Evolutionary conservation across 2,113 vertebrate genomes (phyloP), one percentile per base, ranked within the genome.

Genomic region (Melozone crissalis): DNA sequence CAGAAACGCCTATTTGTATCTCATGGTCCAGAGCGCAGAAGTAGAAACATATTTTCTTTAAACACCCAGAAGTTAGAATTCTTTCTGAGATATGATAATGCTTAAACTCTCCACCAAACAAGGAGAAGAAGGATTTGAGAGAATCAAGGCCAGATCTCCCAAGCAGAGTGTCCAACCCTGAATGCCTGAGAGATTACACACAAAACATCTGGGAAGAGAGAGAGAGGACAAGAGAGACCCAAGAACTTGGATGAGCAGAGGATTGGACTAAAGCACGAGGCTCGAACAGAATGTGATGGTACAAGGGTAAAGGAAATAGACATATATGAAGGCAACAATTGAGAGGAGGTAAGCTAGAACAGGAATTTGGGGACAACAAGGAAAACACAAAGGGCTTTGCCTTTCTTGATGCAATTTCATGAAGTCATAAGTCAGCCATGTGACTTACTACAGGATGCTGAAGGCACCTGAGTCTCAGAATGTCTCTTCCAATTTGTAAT

Each of bases 31-130:
- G 27, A 83, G 65, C 43, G 63, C 58, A 74, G 67, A 90, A 92
- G 55, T 30, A 80, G 47, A 94, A 92, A 94, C 31, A 65, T 19
- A 31, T 75, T 96, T 93, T 82, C 54, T 68, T 78, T 67, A 91
- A 88, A 89, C 37, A 83, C 43, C 33, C 22, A 90, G 68, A 86
- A 92, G 80, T 88, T 8, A 4, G 51, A 91, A 77, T 75, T 87
- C 58, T 79, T 85, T 91, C 74, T 83, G 77, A 54, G 90, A 52
- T 61, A 37, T 1, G 10, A 61, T 75, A 93, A 52, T 27, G 26
- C 66, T 89, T 68, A 39, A 88, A 84, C 41, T 27, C 46, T 85
- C 43, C 43, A 74, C 13, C 39, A 81, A 86, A 52, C 11, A 59
- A 76, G 31, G 10, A 82, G 55, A 84, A 84, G 23, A 3, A 83